Percentiles rank a stretch among this genome's conserved stretches.
Conservation (phyloP, 2,888 invertebrate species). For the Physocephala rufipes region DNA sequence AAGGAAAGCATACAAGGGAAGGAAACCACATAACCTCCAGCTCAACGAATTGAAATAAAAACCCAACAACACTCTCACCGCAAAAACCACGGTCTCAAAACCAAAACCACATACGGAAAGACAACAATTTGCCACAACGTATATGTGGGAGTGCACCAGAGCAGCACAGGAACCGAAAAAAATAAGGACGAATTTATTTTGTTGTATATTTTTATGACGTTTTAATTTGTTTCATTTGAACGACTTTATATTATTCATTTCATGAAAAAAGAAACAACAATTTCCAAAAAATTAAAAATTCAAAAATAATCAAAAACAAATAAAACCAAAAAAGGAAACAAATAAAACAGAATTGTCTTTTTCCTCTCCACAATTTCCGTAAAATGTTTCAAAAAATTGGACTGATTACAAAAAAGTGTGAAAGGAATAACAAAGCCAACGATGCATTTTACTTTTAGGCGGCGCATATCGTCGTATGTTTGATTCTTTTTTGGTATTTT, state of each 20-base stretch:
- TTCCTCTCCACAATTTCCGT: too few relatives aligned
- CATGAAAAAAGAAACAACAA: neutral
- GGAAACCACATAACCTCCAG: too few relatives aligned
- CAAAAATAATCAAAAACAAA: conserved; percentile 38
- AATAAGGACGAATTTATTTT: neutral
- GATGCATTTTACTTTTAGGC: neutral
- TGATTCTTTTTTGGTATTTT: neutral
- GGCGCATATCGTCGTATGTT: too few relatives aligned
- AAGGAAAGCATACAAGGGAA: too few relatives aligned
- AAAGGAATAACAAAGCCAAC: neutral
- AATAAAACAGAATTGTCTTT: conserved; percentile 38
- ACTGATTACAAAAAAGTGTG: neutral
- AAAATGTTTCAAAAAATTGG: conserved; percentile 22
- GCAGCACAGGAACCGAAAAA: neutral
- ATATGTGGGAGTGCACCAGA: neutral
- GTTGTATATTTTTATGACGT: conserved; percentile 37
- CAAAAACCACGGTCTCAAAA: neutral
- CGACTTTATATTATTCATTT: conserved; percentile 3
- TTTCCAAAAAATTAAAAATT: conserved; percentile 53
- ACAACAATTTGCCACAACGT: neutral
- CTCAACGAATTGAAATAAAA: too few relatives aligned
- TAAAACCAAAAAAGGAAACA: conserved; percentile 8
- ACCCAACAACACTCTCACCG: too few relatives aligned
- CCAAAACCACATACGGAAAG: neutral
- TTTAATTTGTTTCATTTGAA: conserved; percentile 36